phyloP scores from a whole-genome alignment of 2,797 vertebrate genomes.

The Enteromius anoplus region DNA sequence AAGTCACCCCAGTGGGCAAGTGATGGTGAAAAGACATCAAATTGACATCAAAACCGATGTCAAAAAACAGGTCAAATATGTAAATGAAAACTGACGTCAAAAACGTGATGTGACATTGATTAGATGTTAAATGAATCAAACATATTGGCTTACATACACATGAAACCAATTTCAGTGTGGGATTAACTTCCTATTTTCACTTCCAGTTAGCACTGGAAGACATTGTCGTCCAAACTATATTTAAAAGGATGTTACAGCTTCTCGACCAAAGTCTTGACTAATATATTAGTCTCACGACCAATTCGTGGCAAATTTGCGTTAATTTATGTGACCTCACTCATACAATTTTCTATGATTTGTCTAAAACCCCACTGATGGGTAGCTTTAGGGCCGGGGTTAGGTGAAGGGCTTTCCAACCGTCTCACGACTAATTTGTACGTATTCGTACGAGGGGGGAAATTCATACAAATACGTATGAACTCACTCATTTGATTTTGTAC shows the following conservation, averaged over 20 bases:
- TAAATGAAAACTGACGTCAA: background rate
- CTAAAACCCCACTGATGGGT: no score
- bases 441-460: no score
- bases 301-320: no score
- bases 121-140: background rate
- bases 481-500: no score
- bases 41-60: background rate
- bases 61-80: background rate
- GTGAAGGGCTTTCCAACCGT: no score
- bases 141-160: background rate
- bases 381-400: no score
- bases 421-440: no score
- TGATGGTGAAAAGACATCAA: background rate
- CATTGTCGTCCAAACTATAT: background rate
- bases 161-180: constrained; percentile 4
- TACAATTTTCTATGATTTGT: no score
- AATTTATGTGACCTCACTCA: no score
- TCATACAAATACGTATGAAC: no score
- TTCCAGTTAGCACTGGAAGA: background rate
- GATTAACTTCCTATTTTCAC: background rate
- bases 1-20: background rate
- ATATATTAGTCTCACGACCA: background rate
- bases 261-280: background rate
- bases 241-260: background rate
- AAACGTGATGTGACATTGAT: background rate